A percentile compares a stretch with the other conserved stretches of the same genome.
Conservation (phyloP, 1,140 invertebrate genomes). For the Acromyrmex heyeri region DNA sequence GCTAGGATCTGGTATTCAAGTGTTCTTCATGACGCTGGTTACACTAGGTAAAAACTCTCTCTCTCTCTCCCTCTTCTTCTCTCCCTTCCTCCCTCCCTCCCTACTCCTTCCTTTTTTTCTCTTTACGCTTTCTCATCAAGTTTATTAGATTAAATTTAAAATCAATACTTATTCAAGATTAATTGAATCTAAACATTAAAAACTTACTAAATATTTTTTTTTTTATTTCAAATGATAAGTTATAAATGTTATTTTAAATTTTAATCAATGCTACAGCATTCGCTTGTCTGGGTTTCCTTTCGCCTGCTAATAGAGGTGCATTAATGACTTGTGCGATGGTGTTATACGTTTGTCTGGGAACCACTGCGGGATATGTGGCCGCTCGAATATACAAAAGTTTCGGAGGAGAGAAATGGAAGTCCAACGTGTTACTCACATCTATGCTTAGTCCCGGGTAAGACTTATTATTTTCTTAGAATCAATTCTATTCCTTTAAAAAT, state of each 20-base stretch:
- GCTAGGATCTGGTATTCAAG: constrained; percentile 97
- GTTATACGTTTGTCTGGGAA: constrained; percentile 97
- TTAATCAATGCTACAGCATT: constrained; percentile 89
- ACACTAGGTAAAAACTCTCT: constrained; percentile 86
- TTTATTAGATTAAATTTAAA: background rate
- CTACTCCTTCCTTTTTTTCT: no score
- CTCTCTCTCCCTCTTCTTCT: no score
- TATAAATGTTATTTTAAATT: constrained; percentile 28
- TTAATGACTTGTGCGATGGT: constrained; percentile 99
- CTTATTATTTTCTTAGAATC: background rate
- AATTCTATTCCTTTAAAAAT: background rate
- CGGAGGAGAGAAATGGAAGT: constrained; percentile 99
- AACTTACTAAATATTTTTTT: background rate
- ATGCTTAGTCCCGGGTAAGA: constrained; percentile 97
- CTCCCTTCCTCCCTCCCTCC: background rate
- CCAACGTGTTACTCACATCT: constrained; percentile 98
- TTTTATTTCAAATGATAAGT: background rate
- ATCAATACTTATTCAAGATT: constrained; percentile 14
- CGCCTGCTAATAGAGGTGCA: constrained; percentile 98
- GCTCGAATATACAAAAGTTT: constrained; percentile 99
- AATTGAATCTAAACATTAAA: constrained; percentile 18
- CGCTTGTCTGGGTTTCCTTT: constrained; percentile 98
- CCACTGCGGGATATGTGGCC: constrained; percentile 98
- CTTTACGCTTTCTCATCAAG: background rate
- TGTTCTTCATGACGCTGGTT: constrained; percentile 90